Evolutionary conservation across 2,888 invertebrate species (phyloP).

Genomic region (Chouioia cunea): DNA sequence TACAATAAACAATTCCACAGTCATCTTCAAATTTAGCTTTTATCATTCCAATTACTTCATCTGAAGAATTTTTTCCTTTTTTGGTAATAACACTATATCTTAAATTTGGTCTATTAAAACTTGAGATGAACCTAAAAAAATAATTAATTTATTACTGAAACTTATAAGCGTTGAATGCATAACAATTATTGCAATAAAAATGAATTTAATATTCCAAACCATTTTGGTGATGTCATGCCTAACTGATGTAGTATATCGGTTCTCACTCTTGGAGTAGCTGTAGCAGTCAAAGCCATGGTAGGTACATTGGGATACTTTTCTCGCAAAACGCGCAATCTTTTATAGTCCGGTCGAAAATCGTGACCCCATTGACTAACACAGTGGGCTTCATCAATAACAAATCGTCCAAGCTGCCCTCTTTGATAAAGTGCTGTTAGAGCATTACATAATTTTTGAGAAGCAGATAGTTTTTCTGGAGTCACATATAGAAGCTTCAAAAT

Average conservation of each 20-base stretch:
- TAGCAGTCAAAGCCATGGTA: slow-evolving; percentile 94
- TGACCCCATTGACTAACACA: slow-evolving; percentile 99
- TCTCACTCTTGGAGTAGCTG: slow-evolving; percentile 93
- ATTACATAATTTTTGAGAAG: slow-evolving; percentile 80
- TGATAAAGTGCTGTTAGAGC: slow-evolving; percentile 79
- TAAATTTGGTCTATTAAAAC: slow-evolving; percentile 96
- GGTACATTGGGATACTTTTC: slow-evolving; percentile 80
- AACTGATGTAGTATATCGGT: slow-evolving; percentile 91
- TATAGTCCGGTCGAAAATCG: slow-evolving; percentile 93
- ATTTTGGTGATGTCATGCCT: slow-evolving; percentile 79
- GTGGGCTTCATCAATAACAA: slow-evolving; percentile 98
- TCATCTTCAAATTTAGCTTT: slow-evolving; percentile 76
- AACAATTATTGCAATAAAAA: neutral
- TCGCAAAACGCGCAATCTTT: slow-evolving; percentile 80
- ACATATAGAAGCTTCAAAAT: slow-evolving; percentile 90
- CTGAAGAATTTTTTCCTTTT: slow-evolving; percentile 78
- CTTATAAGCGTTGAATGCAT: too few species aligned
- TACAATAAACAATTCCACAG: slow-evolving; percentile 95
- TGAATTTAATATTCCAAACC: slow-evolving; percentile 65
- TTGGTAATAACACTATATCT: slow-evolving; percentile 86
- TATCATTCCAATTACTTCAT: slow-evolving; percentile 83
- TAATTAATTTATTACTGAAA: slow-evolving; percentile 14
- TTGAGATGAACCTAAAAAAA: slow-evolving; percentile 81
- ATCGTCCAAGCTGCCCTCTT: slow-evolving; percentile 81
- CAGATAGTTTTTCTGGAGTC: slow-evolving; percentile 94